Percentiles rank a stretch among this genome's conserved stretches.
These are phyloP conservation scores for Penaeus vannamei DNA, from an alignment of 1,140 invertebrate species.

Conservation along the genomic window DNA sequence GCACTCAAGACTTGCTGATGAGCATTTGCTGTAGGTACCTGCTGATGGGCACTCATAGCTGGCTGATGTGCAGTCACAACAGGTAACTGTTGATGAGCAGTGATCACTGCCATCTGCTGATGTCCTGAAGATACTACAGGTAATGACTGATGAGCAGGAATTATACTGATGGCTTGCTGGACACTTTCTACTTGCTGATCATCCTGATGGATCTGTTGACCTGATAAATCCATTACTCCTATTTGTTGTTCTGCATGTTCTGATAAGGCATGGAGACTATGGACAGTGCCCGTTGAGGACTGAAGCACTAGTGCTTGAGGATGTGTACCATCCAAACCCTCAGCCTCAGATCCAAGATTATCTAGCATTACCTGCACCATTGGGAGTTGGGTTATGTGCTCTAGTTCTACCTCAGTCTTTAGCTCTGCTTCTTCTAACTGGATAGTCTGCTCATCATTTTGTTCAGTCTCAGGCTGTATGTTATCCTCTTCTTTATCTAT, in stretches of 20 bases:
- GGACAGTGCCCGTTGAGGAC: constrained; percentile 26
- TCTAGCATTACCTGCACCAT: constrained; percentile 61
- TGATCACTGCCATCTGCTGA: constrained; percentile 52
- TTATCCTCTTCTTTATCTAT: background rate
- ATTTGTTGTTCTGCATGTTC: constrained; percentile 43
- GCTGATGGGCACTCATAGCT: constrained; percentile 36
- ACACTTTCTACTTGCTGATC: constrained; percentile 8
- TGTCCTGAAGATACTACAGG: constrained; percentile 39
- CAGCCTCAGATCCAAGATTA: constrained; percentile 38
- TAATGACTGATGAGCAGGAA: constrained; percentile 31
- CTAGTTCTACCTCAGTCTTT: constrained; percentile 35
- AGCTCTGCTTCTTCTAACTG: constrained; percentile 2
- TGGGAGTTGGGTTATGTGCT: constrained; percentile 51
- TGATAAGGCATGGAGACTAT: constrained; percentile 27
- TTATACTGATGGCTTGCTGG: constrained; percentile 11
- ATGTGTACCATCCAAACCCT: constrained; percentile 28
- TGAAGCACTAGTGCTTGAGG: constrained; percentile 40
- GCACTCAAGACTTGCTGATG: background rate
- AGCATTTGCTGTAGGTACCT: constrained; percentile 38
- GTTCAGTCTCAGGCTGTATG: background rate
- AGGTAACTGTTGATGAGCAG: constrained; percentile 26
- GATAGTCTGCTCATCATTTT: background rate
- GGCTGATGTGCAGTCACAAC: constrained; percentile 50
- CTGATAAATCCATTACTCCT: constrained; percentile 62
- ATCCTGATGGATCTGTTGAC: constrained; percentile 48